Percentiles rank a stretch among this genome's conserved stretches.
These are phyloP conservation scores for Schizaphis graminum DNA, from an alignment of 2,888 invertebrate species.

Conservation along the genomic window DNA sequence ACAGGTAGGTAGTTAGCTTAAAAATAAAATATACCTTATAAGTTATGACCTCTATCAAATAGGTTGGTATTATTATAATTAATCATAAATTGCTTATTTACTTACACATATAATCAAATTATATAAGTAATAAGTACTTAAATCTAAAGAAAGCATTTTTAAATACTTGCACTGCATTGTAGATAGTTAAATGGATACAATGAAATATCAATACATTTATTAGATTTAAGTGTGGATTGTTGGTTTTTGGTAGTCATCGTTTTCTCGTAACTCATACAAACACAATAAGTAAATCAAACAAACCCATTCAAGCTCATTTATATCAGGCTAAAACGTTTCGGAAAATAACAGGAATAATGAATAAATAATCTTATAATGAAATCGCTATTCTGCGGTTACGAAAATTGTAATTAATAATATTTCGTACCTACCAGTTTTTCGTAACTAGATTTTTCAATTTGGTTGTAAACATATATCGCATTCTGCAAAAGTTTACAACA, in stretches of 20 bases:
- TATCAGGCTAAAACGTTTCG: neutral
- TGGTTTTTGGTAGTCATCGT: neutral
- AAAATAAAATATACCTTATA: neutral
- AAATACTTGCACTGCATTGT: neutral
- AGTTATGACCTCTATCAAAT: neutral
- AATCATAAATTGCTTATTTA: neutral
- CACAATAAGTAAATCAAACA: neutral
- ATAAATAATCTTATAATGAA: neutral
- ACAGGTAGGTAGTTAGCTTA: neutral
- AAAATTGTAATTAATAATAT: neutral
- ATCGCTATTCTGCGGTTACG: neutral
- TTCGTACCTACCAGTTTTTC: neutral
- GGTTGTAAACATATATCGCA: neutral
- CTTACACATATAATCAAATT: neutral
- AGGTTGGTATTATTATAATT: neutral
- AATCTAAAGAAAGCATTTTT: neutral
- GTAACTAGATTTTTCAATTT: neutral
- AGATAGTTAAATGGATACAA: neutral
- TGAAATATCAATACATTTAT: neutral
- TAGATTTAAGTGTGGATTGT: neutral
- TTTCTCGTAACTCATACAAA: neutral
- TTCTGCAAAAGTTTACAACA: neutral
- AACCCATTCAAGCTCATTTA: neutral
- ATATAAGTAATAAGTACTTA: neutral
- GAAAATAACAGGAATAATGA: neutral